Base-by-base conservation (phyloP, 35 echinoderm and acorn worm species). In the Acanthaster planci region DNA sequence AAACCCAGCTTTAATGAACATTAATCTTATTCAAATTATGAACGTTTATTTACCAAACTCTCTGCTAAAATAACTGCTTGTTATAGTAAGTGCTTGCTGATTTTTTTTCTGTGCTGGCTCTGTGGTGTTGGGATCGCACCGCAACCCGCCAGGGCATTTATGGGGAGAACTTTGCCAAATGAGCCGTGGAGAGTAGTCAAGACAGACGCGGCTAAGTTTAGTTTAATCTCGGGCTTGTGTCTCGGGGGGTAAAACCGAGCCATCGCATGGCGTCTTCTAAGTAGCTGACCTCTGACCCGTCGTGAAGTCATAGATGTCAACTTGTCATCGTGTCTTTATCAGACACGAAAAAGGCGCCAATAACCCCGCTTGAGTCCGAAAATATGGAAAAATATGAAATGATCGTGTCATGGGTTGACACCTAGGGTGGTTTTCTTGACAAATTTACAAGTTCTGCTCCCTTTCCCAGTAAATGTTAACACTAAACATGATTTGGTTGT, bases 21-120 rank as follows among this genome's bases (percentile, higher is more conserved):
- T 72, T 8, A 72, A 72, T 72, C 64, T 72, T 72, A 31, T 68
- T 72, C 22, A 5, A 35, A 68, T 31, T 72, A 26, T 36, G 7
- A 72, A 21, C 42, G 64, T 72, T 72, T 72, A 72, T 72, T 72
- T 72, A 72, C 64, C 64, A 72, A 72, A 14, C 64, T 72, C 64
- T 72, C 34, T 35, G 64, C 64, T 23, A 72, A 72, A 72, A 72
- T 34, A 72, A 72, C 64, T 72, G 64, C 14, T 34, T 72, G n/a
- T 47, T 47, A 47, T 12, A 47, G 42, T 47, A 31, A 72, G 64
- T 72, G 34, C 64, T 72, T 72, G 64, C 34, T 72, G 26, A 22
- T 21, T 72, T 72, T 26, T 72, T 72, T 31, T 29, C 23, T 31
- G 64, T 29, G 1, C 64, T 72, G 14, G 23, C 14, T 72, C 30